Evolutionary conservation across 1,140 invertebrate species (phyloP), one percentile per base, ranked within the genome.

Genomic region (Chlorops oryzae): DNA sequence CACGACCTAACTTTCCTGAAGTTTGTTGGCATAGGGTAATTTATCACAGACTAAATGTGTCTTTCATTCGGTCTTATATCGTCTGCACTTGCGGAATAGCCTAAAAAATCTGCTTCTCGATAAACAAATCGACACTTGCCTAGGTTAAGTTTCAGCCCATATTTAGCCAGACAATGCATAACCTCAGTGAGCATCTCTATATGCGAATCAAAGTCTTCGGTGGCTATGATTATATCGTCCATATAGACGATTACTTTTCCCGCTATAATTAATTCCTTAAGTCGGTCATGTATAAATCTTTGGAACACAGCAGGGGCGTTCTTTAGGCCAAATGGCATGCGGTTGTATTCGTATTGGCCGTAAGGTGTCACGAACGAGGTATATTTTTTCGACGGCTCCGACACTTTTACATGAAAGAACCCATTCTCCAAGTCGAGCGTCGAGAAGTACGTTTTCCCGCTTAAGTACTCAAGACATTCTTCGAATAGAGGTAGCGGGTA

Each of bases 351-450:
- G 35, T 54, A 72, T 5, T 61, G 54, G 2, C 64, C 62, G 15
- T 52, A 53, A 2, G 62, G 60, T 7, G 61, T 64, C 3, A 62
- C 58, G 50, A 71, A 70, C 3, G 61, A 60, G 0, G 63, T 70
- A 37, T 56, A 57, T 42, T 59, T 53, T 10, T 51, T 54, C 17
- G 58, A 62, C 1, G 55, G 39, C 37, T 22, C 9, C 1, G 49
- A 34, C 7, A 66, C 37, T 15, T 40, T 38, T 2, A 73, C 61
- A 32, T 73, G 70, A 27, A 63, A 57, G 49, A 66, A 74, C 0
- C 68, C 67, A 28, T 50, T 76, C 37, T 59, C 78, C 24, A 78
- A 55, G 59, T 32, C 63, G 65, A 15, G 65, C 61, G 43, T 55
- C 9, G 57, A 55, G 54, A 62, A 73, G 23, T 51, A 56, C 25